These are phyloP conservation scores for Pachycephala philippinensis DNA, from an alignment of 2,113 vertebrate genomes.

Conservation along the genomic window DNA sequence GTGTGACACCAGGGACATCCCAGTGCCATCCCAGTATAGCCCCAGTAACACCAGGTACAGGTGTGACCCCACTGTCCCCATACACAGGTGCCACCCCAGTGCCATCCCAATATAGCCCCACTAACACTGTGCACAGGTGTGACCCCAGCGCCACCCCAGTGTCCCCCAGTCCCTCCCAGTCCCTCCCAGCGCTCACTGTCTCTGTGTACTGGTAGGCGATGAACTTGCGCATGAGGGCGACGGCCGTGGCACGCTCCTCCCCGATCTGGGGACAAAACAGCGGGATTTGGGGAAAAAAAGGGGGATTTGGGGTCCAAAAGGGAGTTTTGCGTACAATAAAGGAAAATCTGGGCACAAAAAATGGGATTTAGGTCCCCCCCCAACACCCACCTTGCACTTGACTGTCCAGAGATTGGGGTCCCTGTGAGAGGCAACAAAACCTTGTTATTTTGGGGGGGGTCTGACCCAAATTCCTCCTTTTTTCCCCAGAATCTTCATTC, in stretches of 20 bases:
- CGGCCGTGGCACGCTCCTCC: slow-evolving; percentile 88
- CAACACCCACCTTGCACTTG: slow-evolving; percentile 84
- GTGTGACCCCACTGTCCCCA: too few relatives aligned
- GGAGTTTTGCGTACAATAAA: too few relatives aligned
- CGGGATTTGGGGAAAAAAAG: neutral
- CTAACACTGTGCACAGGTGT: neutral
- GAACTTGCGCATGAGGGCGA: slow-evolving; percentile 94
- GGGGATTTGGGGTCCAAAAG: neutral
- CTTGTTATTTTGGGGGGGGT: fast-evolving
- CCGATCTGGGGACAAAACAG: slow-evolving; percentile 76
- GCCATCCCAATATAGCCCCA: neutral
- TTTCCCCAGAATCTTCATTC: fast-evolving
- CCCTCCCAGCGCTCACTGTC: slow-evolving; percentile 70
- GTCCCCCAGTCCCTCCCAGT: too few relatives aligned
- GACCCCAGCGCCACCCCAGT: too few relatives aligned
- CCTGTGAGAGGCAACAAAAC: slow-evolving; percentile 24
- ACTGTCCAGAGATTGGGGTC: slow-evolving; percentile 96
- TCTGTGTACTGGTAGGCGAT: slow-evolving; percentile 97
- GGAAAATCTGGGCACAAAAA: fast-evolving
- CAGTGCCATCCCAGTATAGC: neutral
- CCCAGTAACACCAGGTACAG: neutral
- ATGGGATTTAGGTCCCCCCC: too few relatives aligned
- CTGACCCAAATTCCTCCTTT: neutral
- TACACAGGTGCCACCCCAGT: too few relatives aligned
- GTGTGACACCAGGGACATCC: neutral